Evolutionary conservation across 2,797 vertebrate genomes (phyloP), one percentile per base, ranked within the genome.

Genomic region (Aldrovandia affinis): DNA sequence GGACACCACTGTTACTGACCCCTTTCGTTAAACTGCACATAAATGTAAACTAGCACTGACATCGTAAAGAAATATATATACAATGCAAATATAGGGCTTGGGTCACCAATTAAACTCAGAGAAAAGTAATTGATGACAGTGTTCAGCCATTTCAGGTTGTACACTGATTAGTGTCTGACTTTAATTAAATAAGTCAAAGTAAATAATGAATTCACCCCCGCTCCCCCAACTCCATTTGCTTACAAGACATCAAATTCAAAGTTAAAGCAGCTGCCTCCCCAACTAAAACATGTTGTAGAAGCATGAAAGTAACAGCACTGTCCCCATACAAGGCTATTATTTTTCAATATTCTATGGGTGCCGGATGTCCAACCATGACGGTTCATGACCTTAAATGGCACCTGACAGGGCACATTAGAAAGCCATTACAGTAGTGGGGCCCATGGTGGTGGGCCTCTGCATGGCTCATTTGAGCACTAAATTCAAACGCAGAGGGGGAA

Each of bases 351-450:
- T 81, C 57, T 70, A 78, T 65, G 22, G 44, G 75, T 28, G 39
- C 59, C 63, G 42, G 57, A 77, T 44, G 25, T 75, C 36, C 39
- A 36, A 39, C 28, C 63, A 52, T 14, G 73, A 65, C 59, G 68
- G 39, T 57, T 54, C 20, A 1, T 30, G 39, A 52, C 55, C 44
- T 65, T 52, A 77, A 61, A 86, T 59, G 57, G 70, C 68, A 28
- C 78, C 78, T 80, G 85, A 81, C 30, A 80, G 82, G 59, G 54
- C 39, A 59, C n/a, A 81, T 83, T 86, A 86, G 85, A 86, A 75
- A 80, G 50, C 78, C 59, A 86, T 86, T 77, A 81, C 63, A 61
- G 22, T n/a, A 22, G 57, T 3, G 3, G 30, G 59, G 65, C 28
- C 39, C 14, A 54, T 61, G 8, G 6, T 42, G 30, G 78, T 77